Conservation (phyloP, 2,797 vertebrate species). For the Synaphobranchus kaupii region DNA sequence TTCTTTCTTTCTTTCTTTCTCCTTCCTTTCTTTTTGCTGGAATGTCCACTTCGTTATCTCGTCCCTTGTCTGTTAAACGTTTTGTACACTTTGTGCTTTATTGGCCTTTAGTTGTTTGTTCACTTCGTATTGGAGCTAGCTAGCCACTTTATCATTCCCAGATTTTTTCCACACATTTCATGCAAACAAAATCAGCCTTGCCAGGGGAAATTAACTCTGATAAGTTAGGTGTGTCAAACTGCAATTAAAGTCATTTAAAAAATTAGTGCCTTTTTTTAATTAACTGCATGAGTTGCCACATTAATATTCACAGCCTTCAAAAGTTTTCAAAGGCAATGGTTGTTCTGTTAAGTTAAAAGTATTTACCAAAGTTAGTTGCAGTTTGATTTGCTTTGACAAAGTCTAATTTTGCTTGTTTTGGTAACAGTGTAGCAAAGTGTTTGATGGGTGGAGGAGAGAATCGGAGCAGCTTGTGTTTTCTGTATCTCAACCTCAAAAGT, state of each 20-base stretch:
- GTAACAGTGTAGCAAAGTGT: too few species aligned
- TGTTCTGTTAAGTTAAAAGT: neutral
- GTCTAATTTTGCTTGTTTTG: neutral
- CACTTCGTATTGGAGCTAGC: neutral
- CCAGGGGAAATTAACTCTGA: neutral
- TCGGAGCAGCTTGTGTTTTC: too few species aligned
- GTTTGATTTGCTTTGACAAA: neutral
- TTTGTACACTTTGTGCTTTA: neutral
- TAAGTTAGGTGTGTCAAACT: constrained; percentile 6
- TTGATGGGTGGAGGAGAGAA: too few species aligned
- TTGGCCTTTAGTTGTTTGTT: neutral
- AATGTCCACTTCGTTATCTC: neutral
- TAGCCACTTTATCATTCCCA: neutral
- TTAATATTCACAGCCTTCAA: neutral
- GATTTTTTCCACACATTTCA: neutral
- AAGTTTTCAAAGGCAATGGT: neutral
- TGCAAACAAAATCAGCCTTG: neutral
- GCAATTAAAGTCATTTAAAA: constrained; percentile 14
- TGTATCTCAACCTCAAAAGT: too few species aligned
- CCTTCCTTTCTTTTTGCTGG: neutral
- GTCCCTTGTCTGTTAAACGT: neutral
- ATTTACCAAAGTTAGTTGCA: neutral
- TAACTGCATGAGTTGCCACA: neutral
- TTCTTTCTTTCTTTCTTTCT: neutral
- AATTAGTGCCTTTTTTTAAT: constrained; percentile 2